These are phyloP conservation scores for Augochlora pura DNA, from an alignment of 1,140 invertebrate genomes.

Conservation along the genomic window DNA sequence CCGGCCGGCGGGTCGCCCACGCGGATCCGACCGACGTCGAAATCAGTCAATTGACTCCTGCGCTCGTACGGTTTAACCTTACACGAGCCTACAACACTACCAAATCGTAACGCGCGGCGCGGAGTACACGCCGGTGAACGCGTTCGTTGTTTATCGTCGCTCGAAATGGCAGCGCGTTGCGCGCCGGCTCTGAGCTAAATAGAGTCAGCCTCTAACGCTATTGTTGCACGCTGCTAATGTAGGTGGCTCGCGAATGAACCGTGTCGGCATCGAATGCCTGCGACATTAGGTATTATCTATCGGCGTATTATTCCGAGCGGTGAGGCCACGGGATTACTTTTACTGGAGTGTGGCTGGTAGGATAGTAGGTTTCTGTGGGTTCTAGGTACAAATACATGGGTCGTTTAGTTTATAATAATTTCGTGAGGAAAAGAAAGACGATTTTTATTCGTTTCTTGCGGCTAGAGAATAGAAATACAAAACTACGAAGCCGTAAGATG, in stretches of 20 bases:
- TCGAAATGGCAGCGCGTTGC: background rate
- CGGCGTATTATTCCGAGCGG: slow-evolving; percentile 13
- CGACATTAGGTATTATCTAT: slow-evolving; percentile 34
- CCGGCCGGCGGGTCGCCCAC: slow-evolving; percentile 18
- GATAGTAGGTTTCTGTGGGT: no score
- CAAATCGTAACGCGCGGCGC: background rate
- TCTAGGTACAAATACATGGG: no score
- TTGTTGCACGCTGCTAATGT: background rate
- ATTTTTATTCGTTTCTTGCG: no score
- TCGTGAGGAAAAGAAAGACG: no score
- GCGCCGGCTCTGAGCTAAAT: background rate
- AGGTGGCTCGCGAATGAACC: slow-evolving; percentile 15
- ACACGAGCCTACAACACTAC: background rate
- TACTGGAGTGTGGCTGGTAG: background rate
- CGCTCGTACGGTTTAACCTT: slow-evolving; percentile 3
- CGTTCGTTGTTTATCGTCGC: background rate
- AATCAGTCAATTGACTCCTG: slow-evolving; percentile 8
- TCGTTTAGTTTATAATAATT: no score
- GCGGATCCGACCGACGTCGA: slow-evolving; percentile 4
- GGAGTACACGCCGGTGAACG: background rate
- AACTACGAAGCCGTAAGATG: no score
- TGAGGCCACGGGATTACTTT: background rate
- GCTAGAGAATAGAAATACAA: no score
- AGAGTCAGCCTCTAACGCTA: background rate
- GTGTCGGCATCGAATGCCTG: slow-evolving; percentile 25